A percentile compares a stretch with the other conserved stretches of the same genome.
Evolutionary conservation across 2,888 invertebrate species (phyloP).

Genomic region (Oxystoma pomonae): DNA sequence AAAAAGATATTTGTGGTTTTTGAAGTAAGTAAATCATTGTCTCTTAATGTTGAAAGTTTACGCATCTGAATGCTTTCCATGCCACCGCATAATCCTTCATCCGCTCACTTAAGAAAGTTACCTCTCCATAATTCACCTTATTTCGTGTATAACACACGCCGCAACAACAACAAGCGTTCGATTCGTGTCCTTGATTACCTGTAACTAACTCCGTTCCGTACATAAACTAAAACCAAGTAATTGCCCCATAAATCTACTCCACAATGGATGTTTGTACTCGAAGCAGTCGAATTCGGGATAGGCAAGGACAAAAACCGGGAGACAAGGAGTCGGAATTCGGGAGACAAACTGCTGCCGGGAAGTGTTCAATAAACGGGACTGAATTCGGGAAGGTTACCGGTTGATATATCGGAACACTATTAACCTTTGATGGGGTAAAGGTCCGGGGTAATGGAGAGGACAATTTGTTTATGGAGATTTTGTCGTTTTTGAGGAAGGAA

Average conservation of each 20-base stretch:
- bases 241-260: constrained; percentile 27
- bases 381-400: background rate
- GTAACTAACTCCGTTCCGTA: constrained; percentile 22
- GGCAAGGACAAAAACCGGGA: constrained; percentile 3
- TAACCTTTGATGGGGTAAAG: constrained; percentile 1
- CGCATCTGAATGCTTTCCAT: background rate
- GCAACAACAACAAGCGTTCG: constrained; percentile 16
- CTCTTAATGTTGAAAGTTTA: background rate
- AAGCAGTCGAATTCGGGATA: constrained; percentile 3
- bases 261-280: constrained; percentile 24
- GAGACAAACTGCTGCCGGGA: constrained; percentile 4
- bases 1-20: no score
- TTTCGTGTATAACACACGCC: constrained; percentile 15
- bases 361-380: constrained; percentile 2
- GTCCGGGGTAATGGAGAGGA: background rate
- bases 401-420: constrained; percentile 2
- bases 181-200: constrained; percentile 25
- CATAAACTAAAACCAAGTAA: constrained; percentile 27
- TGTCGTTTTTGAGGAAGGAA: no score
- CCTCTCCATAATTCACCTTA: constrained; percentile 3
- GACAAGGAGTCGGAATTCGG: background rate
- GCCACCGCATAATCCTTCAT: background rate
- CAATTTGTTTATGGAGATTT: background rate
- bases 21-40: no score
- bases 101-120: constrained; percentile 1